A percentile compares a stretch with the other conserved stretches of the same genome.
These are phyloP conservation scores for Sphecodes monilicornis DNA, from an alignment of 2,888 invertebrate genomes.

Conservation along the genomic window DNA sequence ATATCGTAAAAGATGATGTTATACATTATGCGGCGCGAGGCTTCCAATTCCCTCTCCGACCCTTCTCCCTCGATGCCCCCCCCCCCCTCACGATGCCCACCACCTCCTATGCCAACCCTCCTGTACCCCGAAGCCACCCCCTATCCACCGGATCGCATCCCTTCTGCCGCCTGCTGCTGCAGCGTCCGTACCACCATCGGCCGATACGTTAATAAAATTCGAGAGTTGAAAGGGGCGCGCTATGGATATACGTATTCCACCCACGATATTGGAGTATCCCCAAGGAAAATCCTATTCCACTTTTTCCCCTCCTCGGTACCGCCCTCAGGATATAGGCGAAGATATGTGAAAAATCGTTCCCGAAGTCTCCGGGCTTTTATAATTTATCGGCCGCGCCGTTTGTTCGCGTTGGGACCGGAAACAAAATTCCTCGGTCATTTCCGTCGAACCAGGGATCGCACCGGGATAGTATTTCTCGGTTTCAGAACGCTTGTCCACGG, in stretches of 20 bases:
- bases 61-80: constrained; percentile 15
- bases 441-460: constrained; percentile 47
- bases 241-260: constrained; percentile 75
- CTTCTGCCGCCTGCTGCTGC: constrained; percentile 40
- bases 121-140: neutral
- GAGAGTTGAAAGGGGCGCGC: constrained; percentile 76
- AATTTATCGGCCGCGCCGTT: constrained; percentile 72
- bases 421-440: constrained; percentile 66
- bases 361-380: constrained; percentile 72
- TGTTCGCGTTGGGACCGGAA: constrained; percentile 66
- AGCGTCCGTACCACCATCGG: constrained; percentile 70
- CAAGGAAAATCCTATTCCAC: constrained; percentile 75
- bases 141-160: constrained; percentile 19
- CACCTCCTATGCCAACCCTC: constrained; percentile 6
- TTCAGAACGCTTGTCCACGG: neutral
- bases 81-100: constrained; percentile 32
- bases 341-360: constrained; percentile 74
- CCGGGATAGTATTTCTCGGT: constrained; percentile 37
- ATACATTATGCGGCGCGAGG: constrained; percentile 81
- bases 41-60: constrained; percentile 66
- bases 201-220: constrained; percentile 82
- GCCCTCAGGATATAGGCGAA: constrained; percentile 69
- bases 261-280: constrained; percentile 75
- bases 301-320: constrained; percentile 59
- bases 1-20: constrained; percentile 83